Percentiles rank a stretch among this genome's conserved stretches.
phyloP scores from a whole-genome alignment of 1,140 invertebrate genomes.

The Steinernema feltiae region DNA sequence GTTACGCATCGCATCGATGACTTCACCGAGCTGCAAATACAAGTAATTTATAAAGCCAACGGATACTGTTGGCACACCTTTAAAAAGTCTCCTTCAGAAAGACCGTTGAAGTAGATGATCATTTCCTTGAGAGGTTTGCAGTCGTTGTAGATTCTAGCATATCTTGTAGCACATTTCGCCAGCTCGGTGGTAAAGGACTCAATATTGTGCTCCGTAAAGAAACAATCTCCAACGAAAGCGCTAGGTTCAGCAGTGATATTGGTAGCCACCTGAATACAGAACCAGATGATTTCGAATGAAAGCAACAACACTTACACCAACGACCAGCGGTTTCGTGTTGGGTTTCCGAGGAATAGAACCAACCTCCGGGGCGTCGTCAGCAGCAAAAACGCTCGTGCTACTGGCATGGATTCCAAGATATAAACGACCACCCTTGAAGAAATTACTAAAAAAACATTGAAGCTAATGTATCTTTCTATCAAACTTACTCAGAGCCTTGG shows the following conservation, averaged over 20 bases:
- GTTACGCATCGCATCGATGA: not conserved
- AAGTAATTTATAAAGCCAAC: not conserved
- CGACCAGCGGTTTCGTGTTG: not conserved
- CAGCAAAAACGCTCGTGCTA: not conserved
- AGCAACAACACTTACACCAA: too few species aligned
- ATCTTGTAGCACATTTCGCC: not conserved
- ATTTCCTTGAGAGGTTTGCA: not conserved
- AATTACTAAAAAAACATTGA: not conserved
- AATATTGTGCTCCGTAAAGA: too few species aligned
- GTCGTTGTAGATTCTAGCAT: not conserved
- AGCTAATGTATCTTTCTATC: not conserved
- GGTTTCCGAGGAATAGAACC: too few species aligned
- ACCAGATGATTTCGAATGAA: too few species aligned
- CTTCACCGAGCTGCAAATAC: not conserved
- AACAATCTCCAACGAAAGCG: too few species aligned
- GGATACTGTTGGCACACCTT: not conserved
- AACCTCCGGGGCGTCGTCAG: not conserved
- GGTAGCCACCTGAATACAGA: too few species aligned
- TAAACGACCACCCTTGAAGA: not conserved
- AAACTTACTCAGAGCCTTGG: not conserved
- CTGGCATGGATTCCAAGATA: not conserved
- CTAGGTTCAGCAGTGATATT: too few species aligned
- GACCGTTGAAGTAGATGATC: not conserved
- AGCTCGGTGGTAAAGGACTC: not conserved
- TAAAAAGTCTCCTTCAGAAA: not conserved